Evolutionary conservation across 2,113 vertebrate genomes (phyloP).

Genomic region (Anguilla japonica): DNA sequence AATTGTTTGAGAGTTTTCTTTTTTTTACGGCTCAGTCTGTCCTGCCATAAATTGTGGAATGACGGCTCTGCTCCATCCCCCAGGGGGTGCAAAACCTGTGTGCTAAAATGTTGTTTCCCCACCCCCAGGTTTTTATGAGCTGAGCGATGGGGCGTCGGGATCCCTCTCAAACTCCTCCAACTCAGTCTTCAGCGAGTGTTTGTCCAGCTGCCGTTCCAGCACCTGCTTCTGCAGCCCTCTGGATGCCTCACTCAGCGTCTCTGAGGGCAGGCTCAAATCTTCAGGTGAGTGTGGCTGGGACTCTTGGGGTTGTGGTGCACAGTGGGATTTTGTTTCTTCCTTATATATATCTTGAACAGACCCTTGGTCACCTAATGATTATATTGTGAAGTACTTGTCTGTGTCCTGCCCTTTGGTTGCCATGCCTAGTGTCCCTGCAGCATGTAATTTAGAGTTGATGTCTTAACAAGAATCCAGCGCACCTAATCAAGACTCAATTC

Average conservation of each 20-base stretch:
- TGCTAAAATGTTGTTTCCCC: slow-evolving; percentile 36
- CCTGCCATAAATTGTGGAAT: slow-evolving; percentile 29
- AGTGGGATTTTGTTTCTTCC: slow-evolving; percentile 32
- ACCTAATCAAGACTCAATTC: too few species aligned
- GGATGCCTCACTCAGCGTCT: slow-evolving; percentile 79
- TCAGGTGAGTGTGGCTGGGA: slow-evolving; percentile 75
- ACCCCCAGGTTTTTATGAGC: slow-evolving; percentile 88
- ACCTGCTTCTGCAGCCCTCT: slow-evolving; percentile 87
- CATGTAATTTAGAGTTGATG: background rate
- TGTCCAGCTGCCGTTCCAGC: slow-evolving; percentile 89
- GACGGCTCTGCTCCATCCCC: slow-evolving; percentile 18
- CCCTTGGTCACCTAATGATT: background rate
- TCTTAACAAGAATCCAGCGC: background rate
- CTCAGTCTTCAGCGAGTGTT: slow-evolving; percentile 95
- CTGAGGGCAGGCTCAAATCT: slow-evolving; percentile 81
- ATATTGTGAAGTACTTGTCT: background rate
- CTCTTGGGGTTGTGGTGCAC: slow-evolving; percentile 44
- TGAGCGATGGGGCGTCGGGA: slow-evolving; percentile 87
- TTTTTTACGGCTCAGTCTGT: slow-evolving; percentile 35
- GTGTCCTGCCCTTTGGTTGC: slow-evolving; percentile 30
- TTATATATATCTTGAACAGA: background rate
- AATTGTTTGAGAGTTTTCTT: slow-evolving; percentile 10
- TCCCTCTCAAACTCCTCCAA: slow-evolving; percentile 97
- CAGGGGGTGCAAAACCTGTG: slow-evolving; percentile 20
- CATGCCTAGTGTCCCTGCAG: background rate